These are phyloP conservation scores for Lagopus muta DNA, from an alignment of 2,113 vertebrate genomes.

Conservation along the genomic window DNA sequence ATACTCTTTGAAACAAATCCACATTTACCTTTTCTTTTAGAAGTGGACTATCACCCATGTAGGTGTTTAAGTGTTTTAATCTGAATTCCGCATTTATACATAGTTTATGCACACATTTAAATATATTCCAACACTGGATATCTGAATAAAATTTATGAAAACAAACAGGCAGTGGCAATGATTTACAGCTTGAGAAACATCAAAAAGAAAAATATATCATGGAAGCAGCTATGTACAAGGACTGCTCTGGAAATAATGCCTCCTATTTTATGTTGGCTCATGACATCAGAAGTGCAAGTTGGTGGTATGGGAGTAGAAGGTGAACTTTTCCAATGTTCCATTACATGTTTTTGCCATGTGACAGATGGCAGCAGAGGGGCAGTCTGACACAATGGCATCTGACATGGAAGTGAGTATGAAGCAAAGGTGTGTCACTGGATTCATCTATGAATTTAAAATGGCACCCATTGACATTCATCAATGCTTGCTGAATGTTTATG, in stretches of 20 bases:
- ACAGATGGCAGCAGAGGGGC: neutral
- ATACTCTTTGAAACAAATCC: neutral
- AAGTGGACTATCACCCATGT: neutral
- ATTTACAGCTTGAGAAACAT: neutral
- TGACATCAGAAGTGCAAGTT: neutral
- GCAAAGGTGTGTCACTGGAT: neutral
- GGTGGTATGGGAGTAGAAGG: neutral
- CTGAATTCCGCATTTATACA: neutral
- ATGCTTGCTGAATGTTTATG: too few species aligned
- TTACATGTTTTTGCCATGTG: neutral
- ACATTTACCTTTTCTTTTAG: neutral
- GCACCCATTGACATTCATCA: too few species aligned
- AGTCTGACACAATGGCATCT: neutral
- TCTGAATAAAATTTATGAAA: neutral
- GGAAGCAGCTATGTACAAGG: neutral
- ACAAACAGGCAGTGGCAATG: neutral
- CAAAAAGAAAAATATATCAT: neutral
- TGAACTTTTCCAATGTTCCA: neutral
- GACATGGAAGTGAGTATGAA: neutral
- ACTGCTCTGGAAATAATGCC: neutral
- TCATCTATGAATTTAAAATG: too few species aligned
- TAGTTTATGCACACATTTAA: neutral
- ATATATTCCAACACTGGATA: neutral
- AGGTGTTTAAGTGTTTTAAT: neutral
- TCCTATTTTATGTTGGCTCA: neutral